Evolutionary conservation across 2,888 invertebrate species (phyloP).

Genomic region (Synergus itoensis): DNA sequence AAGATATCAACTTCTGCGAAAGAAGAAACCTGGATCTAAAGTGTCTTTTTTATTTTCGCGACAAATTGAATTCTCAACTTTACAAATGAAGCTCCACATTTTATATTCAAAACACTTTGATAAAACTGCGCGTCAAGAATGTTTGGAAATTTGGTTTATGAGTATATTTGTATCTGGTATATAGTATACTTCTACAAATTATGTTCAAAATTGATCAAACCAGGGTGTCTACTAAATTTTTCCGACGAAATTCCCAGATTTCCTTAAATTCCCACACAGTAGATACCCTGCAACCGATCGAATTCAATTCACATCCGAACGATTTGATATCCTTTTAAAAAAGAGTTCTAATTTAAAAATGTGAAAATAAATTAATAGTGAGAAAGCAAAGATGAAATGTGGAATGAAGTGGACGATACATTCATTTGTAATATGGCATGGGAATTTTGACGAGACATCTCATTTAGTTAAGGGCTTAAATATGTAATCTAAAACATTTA

Average conservation of each 20-base stretch:
- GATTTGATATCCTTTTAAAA: too few species aligned
- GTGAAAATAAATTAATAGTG: too few species aligned
- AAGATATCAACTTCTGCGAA: neutral
- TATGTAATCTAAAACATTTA: constrained; percentile 7
- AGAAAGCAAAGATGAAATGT: neutral
- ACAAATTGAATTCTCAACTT: neutral
- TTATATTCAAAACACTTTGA: neutral
- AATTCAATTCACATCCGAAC: too few species aligned
- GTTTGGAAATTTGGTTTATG: neutral
- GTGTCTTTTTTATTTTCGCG: neutral
- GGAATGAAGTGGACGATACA: neutral
- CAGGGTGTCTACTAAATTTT: too few species aligned
- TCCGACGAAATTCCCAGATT: too few species aligned
- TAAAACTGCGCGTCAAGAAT: neutral
- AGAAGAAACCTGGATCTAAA: neutral
- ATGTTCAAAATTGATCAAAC: neutral
- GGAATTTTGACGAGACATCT: neutral
- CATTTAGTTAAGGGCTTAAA: constrained; percentile 1
- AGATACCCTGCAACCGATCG: too few species aligned
- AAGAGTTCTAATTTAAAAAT: too few species aligned
- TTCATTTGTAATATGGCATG: neutral
- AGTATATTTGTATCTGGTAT: neutral
- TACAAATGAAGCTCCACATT: neutral
- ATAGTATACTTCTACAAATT: neutral
- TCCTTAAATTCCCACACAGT: too few species aligned